Evolutionary conservation across 2,113 vertebrate species (phyloP), one percentile per base, ranked within the genome.

Genomic region (Dromiciops gliroides): DNA sequence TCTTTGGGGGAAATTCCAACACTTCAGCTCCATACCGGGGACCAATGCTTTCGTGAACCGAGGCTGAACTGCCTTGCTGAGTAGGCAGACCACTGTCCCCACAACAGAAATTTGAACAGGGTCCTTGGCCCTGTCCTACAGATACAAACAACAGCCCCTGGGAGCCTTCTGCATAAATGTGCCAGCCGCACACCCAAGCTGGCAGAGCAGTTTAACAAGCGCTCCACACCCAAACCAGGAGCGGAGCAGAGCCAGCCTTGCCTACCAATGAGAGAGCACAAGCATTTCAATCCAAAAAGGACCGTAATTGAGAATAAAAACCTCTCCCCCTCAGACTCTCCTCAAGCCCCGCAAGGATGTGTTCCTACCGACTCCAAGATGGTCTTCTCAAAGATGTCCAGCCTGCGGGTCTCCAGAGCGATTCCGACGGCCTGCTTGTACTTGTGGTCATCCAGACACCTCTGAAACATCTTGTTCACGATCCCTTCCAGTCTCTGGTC

Each of bases 341-440:
- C 93, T 48, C 44, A 90, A 49, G 49, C 53, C 53, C 44, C 93
- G 60, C 24, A 92, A 51, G 9, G 93, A 51, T 31, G 28, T 88
- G 48, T 93, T 97, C 99, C 26, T 98, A 99, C 99, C 98, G 99
- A 99, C 95, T 99, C 99, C 3, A 99, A 97, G 97, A 99, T 99
- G 92, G 99, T 99, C 97, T 99, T 99, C 98, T 99, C 99, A 97
- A 99, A 99, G 98, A 99, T 97, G 92, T 99, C 99, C 97, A 99
- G 98, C 90, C 99, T 98, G 28, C 99, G 99, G 0, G 99, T 99
- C 98, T 99, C 99, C 95, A 99, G 98, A 49, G 99, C 99, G 0
- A 99, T 99, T 93, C 99, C 99, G 0, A 99, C 99, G 83, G 99
- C 99, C 97, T 99, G 99, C 96, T 99, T 99, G 97, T 99, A 99